A percentile compares a stretch with the other conserved stretches of the same genome.
phyloP scores from a whole-genome alignment of 1,140 invertebrate species.

The Oedothorax gibbosus region DNA sequence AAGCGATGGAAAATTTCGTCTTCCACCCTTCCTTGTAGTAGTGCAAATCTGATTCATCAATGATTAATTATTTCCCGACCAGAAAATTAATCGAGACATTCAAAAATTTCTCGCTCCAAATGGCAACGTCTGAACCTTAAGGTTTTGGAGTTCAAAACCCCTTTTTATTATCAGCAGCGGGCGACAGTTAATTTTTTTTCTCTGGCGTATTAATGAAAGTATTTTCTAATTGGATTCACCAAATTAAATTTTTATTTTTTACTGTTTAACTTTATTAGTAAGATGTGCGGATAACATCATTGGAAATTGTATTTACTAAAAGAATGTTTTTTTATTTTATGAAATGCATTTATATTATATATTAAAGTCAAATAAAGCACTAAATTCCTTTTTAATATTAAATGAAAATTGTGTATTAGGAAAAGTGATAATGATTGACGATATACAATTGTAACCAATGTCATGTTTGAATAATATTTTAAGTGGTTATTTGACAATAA shows the following conservation, averaged over 20 bases:
- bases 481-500: too few species aligned
- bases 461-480: too few species aligned
- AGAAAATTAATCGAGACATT: constrained; percentile 54
- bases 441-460: too few species aligned
- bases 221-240: constrained; percentile 38
- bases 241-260: not conserved
- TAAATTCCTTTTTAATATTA: too few species aligned
- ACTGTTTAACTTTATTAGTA: too few species aligned
- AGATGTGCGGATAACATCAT: too few species aligned
- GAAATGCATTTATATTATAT: constrained; percentile 2
- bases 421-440: too few species aligned
- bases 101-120: constrained; percentile 52
- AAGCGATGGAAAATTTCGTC: constrained; percentile 14
- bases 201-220: constrained; percentile 3
- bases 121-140: constrained; percentile 29
- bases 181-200: not conserved
- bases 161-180: constrained; percentile 9
- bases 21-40: not conserved
- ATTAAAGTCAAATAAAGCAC: too few species aligned
- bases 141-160: constrained; percentile 18
- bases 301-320: too few species aligned
- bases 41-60: constrained; percentile 52
- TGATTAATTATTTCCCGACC: constrained; percentile 52
- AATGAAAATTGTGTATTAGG: too few species aligned
- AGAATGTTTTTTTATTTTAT: too few species aligned